Evolutionary conservation across 2,888 invertebrate genomes (phyloP).

Genomic region (Eugnorisma glareosa): DNA sequence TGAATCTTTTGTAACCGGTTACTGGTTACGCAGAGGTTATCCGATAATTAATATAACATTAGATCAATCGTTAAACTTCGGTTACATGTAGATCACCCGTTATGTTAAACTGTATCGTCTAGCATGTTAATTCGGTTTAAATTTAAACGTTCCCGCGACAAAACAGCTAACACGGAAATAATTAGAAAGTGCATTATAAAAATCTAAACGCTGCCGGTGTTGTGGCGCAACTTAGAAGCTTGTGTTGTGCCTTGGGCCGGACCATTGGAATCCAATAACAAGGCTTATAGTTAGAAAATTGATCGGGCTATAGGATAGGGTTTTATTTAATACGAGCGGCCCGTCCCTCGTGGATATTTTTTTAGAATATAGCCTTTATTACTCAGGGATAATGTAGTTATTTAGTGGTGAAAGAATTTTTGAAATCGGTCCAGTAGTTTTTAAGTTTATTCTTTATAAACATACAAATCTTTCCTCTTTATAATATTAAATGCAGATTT

Average conservation of each 20-base stretch:
- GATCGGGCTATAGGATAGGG: background rate
- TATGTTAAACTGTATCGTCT: background rate
- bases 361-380: too few species aligned
- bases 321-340: too few species aligned
- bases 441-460: too few species aligned
- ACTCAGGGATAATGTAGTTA: too few species aligned
- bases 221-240: conserved; percentile 18
- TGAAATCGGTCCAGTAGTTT: too few species aligned
- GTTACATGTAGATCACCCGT: conserved; percentile 15
- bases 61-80: conserved; percentile 22
- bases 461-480: too few species aligned
- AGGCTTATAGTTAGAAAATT: background rate
- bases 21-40: conserved; percentile 7
- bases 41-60: background rate
- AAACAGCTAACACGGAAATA: conserved; percentile 40
- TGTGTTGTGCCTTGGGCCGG: background rate
- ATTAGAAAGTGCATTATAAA: conserved; percentile 55
- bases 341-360: too few species aligned
- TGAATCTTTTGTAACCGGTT: background rate
- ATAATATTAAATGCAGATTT: too few species aligned
- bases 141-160: conserved; percentile 18
- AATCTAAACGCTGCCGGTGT: conserved; percentile 16
- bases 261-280: background rate
- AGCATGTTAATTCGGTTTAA: conserved; percentile 20
- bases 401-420: too few species aligned